Evolutionary conservation across 1,140 invertebrate species (phyloP), one percentile per base, ranked within the genome.

Genomic region (Apis cerana): DNA sequence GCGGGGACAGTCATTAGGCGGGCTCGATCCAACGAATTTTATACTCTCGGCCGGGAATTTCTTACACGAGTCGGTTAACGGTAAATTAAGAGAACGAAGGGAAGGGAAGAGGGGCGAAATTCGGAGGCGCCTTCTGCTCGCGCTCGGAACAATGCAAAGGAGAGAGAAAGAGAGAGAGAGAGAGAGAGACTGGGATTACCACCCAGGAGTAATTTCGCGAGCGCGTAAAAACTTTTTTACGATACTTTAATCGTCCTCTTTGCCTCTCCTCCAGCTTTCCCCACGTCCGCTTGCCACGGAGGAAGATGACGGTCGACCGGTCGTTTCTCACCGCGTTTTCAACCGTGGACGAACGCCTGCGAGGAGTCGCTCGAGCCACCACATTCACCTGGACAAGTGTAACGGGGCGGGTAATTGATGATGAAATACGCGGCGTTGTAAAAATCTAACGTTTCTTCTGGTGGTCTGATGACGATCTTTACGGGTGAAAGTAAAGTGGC

Each of bases 201-300:
- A 78, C 62, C 75, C 80, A 83, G 74, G 48, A 84, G 78, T 83
- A 81, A 87, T 87, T 85, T 88, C 77, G 59, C 33, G 52, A 78
- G 75, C 54, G 78, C 85, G 85, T 82, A 85, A 88, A 80, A 87
- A 79, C 65, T 72, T 85, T 85, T 88, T 91, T 88, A 90, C 79
- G 89, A 88, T 84, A 88, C 88, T 90, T 91, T 90, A 90, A 91
- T 91, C 84, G 72, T 58, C 65, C 58, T 59, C 27, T 59, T 43
- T 62, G 58, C 64, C 23, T 33, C 33, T 3, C 23, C 67, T 15
- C 33, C 67, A 17, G 65, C 65, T 62, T 65, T 71, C 19, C 15
- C 58, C 56, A 19, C 56, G 52, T 56, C 15, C 13, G 8, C n/a
- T n/a, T n/a, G 0, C 13, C 23, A 19, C 9, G n/a, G 23, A 54